Evolutionary conservation across 92 coral and sea anemone species (phyloP).

Genomic region (Porites rus): DNA sequence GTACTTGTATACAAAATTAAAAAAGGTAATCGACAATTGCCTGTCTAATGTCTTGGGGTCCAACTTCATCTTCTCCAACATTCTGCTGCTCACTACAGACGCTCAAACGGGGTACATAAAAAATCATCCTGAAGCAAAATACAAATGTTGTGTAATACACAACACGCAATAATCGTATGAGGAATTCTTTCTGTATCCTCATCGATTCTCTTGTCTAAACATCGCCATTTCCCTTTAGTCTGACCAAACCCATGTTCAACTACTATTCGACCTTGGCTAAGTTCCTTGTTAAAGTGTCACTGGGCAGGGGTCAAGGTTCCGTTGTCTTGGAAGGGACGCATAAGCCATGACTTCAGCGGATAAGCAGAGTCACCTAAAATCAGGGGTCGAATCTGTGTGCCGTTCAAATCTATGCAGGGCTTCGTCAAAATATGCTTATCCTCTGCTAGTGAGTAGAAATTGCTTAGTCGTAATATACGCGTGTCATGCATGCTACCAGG

Average conservation of each 20-base stretch:
- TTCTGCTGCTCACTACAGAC: neutral
- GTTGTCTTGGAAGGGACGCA: slow-evolving; percentile 16
- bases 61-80: slow-evolving; percentile 6
- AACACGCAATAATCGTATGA: slow-evolving; percentile 14
- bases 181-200: slow-evolving; percentile 5
- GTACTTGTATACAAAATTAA: no score
- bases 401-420: slow-evolving; percentile 38
- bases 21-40: neutral
- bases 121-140: slow-evolving; percentile 13
- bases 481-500: slow-evolving; percentile 37
- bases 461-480: slow-evolving; percentile 26
- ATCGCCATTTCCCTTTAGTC: slow-evolving; percentile 22
- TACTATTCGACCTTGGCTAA: slow-evolving; percentile 8
- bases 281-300: slow-evolving; percentile 25
- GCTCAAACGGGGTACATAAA: neutral
- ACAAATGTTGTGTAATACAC: slow-evolving; percentile 34
- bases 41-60: slow-evolving; percentile 6
- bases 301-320: neutral
- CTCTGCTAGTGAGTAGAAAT: slow-evolving; percentile 30
- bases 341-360: slow-evolving; percentile 31
- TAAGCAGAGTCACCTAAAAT: slow-evolving; percentile 37
- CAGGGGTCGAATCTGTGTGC: slow-evolving; percentile 33
- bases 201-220: slow-evolving; percentile 15
- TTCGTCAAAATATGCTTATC: slow-evolving; percentile 24
- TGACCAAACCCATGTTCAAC: slow-evolving; percentile 30